Conservation (phyloP, 2,113 vertebrate genomes). For the Porphyrio hochstetteri region DNA sequence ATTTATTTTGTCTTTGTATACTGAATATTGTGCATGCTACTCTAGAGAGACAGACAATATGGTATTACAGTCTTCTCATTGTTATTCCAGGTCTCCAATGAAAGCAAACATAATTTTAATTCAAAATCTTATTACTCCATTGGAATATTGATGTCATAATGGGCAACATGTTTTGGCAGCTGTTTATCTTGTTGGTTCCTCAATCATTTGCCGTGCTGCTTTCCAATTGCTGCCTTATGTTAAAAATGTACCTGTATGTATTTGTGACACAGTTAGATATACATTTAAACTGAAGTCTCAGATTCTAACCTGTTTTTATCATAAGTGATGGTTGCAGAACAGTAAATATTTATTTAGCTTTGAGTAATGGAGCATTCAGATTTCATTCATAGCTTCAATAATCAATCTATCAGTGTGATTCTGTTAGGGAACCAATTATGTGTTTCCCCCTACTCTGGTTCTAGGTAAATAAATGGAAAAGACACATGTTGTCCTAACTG, state of each 20-base stretch:
- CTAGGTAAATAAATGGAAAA: slow-evolving; percentile 24
- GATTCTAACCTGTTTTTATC: slow-evolving; percentile 11
- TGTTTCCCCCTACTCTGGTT: slow-evolving; percentile 24
- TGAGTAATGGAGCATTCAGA: slow-evolving; percentile 54
- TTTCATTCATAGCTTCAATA: slow-evolving; percentile 46
- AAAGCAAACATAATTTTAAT: slow-evolving; percentile 41
- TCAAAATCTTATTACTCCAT: slow-evolving; percentile 14
- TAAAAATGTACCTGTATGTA: neutral
- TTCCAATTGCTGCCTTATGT: neutral
- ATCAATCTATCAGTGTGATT: slow-evolving; percentile 30
- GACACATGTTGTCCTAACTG: slow-evolving; percentile 15
- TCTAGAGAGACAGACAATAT: neutral
- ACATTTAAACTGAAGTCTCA: neutral
- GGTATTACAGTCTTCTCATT: neutral
- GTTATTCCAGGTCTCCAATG: neutral
- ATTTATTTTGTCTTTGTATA: neutral
- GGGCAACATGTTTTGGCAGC: slow-evolving; percentile 7
- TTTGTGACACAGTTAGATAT: slow-evolving; percentile 30
- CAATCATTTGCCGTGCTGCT: neutral
- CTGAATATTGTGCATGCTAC: neutral
- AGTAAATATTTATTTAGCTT: slow-evolving; percentile 50
- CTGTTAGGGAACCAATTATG: slow-evolving; percentile 31
- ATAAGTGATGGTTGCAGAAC: neutral
- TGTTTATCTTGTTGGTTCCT: slow-evolving; percentile 19
- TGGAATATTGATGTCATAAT: slow-evolving; percentile 49